Conservation (phyloP, 2,113 vertebrate genomes). For the Microcebus murinus region DNA sequence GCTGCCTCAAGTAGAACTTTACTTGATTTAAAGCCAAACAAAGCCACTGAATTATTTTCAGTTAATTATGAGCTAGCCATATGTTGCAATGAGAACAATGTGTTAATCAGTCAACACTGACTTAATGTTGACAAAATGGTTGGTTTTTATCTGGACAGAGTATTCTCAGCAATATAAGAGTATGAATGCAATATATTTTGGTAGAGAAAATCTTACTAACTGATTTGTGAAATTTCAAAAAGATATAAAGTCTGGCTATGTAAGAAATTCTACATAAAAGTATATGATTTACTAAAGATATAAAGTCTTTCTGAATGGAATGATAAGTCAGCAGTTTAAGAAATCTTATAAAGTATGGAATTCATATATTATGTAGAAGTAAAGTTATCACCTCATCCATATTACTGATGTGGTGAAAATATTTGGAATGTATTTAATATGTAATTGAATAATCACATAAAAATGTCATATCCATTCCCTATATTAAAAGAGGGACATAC, state of each 20-base stretch:
- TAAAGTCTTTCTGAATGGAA: background rate
- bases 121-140: conserved; percentile 44
- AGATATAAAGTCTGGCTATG: background rate
- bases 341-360: conserved; percentile 24
- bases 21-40: conserved; percentile 72
- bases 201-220: conserved; percentile 35
- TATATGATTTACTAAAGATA: conserved; percentile 6
- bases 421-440: background rate
- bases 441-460: background rate
- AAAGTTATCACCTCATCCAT: background rate
- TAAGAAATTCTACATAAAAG: background rate
- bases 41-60: conserved; percentile 71
- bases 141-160: conserved; percentile 42
- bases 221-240: conserved; percentile 30
- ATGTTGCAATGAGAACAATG: conserved; percentile 66
- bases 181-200: conserved; percentile 41
- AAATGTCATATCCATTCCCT: background rate
- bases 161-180: background rate
- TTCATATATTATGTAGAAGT: background rate
- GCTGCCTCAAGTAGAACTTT: conserved; percentile 64
- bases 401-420: background rate
- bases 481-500: background rate
- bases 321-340: background rate
- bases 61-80: conserved; percentile 67
- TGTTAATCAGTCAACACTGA: conserved; percentile 69